Base-by-base conservation (phyloP, 92 coral and sea anemone species). In the Porites divaricata region DNA sequence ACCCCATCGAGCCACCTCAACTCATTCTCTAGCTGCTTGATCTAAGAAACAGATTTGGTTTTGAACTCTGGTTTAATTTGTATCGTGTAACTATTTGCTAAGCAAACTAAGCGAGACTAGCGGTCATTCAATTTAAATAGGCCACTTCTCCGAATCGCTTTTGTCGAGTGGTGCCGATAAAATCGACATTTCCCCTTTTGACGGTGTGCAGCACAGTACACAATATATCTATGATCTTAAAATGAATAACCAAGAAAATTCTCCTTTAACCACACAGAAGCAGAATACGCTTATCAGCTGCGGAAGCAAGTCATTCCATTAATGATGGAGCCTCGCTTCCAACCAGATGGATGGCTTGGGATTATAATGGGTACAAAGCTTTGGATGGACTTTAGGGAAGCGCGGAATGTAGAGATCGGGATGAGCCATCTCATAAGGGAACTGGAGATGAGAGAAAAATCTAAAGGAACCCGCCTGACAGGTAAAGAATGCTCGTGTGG, bases 321-420 rank as follows among this genome's bases (percentile, higher is more conserved):
- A 76, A 89, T 89, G 93, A 57, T 89, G 90, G 90, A 86, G 35
- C 74, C 48, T 78, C 87, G 77, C 3, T 89, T 86, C 75, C 85
- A 83, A 13, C 90, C 93, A 2, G 81, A 81, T 19, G 90, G 93
- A 41, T 89, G 93, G 93, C 79, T 89, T 3, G 93, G 93, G 57
- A 89, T 89, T 58, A 89, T 89, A 25, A 77, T 89, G 75, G 93
- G 93, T 57, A 81, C 93, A 25, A 89, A 89, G 66, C 87, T 89
- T 12, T 89, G 93, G 93, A 67, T 86, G 75, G 93, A 89, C 79
- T 89, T 86, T 26, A 68, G 83, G 65, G 89, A 86, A 50, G 79
- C 66, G 28, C 78, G 78, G 51, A 81, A 65, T 75, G 16, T 86
- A 2, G 81, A 86, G 50, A 25, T 74, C n/a, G 78, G 91, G 68